A percentile compares a stretch with the other conserved stretches of the same genome.
Evolutionary conservation across 2,113 vertebrate species (phyloP).

Genomic region (Cochlearius cochlearius): DNA sequence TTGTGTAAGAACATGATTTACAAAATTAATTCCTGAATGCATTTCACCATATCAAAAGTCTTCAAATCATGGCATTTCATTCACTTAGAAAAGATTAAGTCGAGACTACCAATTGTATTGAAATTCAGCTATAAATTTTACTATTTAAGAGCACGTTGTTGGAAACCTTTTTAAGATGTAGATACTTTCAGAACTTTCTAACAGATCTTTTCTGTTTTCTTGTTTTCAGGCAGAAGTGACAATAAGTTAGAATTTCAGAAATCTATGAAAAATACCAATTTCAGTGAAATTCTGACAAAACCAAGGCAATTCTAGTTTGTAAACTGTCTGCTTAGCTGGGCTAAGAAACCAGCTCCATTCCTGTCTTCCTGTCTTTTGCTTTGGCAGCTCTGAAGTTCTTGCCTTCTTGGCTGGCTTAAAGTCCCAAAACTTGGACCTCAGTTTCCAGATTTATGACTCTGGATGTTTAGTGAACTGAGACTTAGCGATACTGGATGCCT

Average conservation of each 20-base stretch:
- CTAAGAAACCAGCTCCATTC: background rate
- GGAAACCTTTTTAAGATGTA: background rate
- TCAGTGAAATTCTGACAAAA: background rate
- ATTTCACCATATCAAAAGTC: background rate
- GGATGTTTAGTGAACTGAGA: background rate
- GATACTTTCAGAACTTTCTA: background rate
- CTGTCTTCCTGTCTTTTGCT: background rate
- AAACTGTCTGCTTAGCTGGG: background rate
- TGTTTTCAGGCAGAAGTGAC: background rate
- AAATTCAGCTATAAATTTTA: background rate
- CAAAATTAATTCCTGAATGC: background rate
- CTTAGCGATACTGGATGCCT: background rate
- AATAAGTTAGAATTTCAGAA: background rate
- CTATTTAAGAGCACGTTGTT: background rate
- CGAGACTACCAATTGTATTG: background rate
- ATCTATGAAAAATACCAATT: background rate
- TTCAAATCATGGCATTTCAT: background rate
- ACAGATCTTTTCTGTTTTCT: background rate
- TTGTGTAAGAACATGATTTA: background rate
- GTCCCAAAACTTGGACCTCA: background rate
- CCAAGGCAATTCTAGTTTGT: background rate
- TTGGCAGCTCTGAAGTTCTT: background rate
- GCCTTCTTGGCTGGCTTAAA: background rate
- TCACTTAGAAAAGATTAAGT: background rate
- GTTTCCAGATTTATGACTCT: background rate